Conservation (phyloP, 2,113 vertebrate species). For the Apus apus region DNA sequence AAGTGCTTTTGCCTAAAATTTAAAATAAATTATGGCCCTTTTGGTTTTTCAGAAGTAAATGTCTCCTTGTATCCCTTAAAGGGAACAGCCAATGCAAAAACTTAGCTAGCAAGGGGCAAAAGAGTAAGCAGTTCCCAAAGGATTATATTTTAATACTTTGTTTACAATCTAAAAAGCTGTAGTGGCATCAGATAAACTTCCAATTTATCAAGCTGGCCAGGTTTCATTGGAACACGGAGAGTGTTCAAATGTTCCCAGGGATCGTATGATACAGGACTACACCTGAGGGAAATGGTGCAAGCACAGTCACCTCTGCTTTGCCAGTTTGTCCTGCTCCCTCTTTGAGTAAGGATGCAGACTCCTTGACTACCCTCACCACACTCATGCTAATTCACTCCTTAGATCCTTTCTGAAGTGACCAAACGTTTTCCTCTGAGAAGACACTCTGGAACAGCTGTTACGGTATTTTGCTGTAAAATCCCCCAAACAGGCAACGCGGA, state of each 20-base stretch:
- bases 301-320: neutral
- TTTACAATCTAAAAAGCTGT: neutral
- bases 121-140: neutral
- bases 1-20: neutral
- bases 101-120: neutral
- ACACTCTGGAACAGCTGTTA: neutral
- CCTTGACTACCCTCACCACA: neutral
- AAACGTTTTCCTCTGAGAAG: neutral
- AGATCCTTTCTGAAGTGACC: neutral
- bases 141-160: neutral
- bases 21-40: neutral
- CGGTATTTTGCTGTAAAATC: neutral
- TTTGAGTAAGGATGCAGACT: neutral
- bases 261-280: neutral
- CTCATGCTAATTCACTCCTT: neutral
- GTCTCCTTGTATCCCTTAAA: neutral
- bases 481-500: neutral
- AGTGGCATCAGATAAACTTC: neutral
- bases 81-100: neutral
- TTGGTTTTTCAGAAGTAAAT: neutral
- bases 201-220: neutral
- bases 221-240: neutral
- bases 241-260: neutral
- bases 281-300: neutral
- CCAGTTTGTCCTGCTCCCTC: neutral